Percentiles rank a stretch among this genome's conserved stretches.
Evolutionary conservation across 2,113 vertebrate species (phyloP).

Genomic region (Neodontobutis hainanensis): DNA sequence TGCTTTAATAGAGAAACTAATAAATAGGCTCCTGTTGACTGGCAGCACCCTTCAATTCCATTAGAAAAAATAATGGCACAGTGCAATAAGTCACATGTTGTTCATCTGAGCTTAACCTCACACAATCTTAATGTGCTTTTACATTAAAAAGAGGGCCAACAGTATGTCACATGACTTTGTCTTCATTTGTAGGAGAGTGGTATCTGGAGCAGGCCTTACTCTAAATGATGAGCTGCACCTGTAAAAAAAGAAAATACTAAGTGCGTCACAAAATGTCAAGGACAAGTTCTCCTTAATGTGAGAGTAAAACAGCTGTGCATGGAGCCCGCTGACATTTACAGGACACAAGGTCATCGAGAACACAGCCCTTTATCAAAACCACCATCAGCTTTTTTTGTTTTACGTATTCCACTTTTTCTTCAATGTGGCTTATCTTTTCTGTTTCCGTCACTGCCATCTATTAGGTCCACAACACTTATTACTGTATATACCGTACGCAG

Average conservation of each 20-base stretch:
- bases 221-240: constrained; percentile 43
- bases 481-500: background rate
- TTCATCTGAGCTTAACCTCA: too few relatives aligned
- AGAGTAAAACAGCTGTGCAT: constrained; percentile 24
- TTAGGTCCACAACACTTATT: background rate
- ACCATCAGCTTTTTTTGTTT: background rate
- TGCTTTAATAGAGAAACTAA: too few relatives aligned
- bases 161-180: too few relatives aligned
- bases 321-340: constrained; percentile 46
- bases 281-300: constrained; percentile 50
- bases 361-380: constrained; percentile 9
- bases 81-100: too few relatives aligned
- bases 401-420: background rate
- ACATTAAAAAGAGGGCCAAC: too few relatives aligned
- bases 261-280: constrained; percentile 63
- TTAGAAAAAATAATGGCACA: too few relatives aligned
- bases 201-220: constrained; percentile 16
- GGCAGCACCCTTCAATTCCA: too few relatives aligned
- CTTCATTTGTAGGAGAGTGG: too few relatives aligned
- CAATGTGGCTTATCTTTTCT: background rate
- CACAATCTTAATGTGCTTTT: too few relatives aligned
- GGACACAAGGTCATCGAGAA: constrained; percentile 17
- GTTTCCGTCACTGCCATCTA: background rate
- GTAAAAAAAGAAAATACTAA: constrained; percentile 44
- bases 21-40: too few relatives aligned